phyloP scores from a whole-genome alignment of 2,888 invertebrate species.

The Barypeithes pellucidus region DNA sequence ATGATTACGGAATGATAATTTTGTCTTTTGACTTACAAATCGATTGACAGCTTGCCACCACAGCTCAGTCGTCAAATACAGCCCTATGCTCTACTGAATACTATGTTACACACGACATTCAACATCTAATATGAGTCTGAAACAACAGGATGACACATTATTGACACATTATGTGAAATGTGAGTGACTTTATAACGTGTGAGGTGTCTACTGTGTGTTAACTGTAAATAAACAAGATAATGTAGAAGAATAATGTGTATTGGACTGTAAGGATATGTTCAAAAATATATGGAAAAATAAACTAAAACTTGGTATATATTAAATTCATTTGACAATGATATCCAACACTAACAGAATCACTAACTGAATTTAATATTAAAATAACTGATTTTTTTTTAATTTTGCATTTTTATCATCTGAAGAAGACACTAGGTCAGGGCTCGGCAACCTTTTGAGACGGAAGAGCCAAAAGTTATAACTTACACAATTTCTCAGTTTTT shows the following conservation, averaged over 20 bases:
- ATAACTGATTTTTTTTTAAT: too few species aligned
- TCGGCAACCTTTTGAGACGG: too few species aligned
- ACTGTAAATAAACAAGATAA: background rate
- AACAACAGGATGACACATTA: conserved; percentile 57
- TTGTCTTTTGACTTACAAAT: conserved; percentile 42
- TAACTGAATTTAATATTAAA: too few species aligned
- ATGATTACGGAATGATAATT: conserved; percentile 27
- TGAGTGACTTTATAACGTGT: background rate
- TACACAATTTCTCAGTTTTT: too few species aligned
- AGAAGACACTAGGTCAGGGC: too few species aligned
- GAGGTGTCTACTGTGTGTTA: background rate
- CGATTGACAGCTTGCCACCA: conserved; percentile 39
- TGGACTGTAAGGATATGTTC: too few species aligned
- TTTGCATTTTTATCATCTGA: too few species aligned
- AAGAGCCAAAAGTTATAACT: too few species aligned
- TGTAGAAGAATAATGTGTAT: background rate
- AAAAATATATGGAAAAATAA: too few species aligned
- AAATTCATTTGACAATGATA: too few species aligned
- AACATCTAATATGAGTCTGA: conserved; percentile 64
- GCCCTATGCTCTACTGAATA: conserved; percentile 46
- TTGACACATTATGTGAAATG: conserved; percentile 3
- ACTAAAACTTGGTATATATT: too few species aligned
- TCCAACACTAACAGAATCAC: too few species aligned
- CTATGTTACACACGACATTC: conserved; percentile 63
- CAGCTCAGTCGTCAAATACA: conserved; percentile 51